Evolutionary conservation across 1,140 invertebrate species (phyloP), one percentile per base, ranked within the genome.

Genomic region (Rhagoletis pomonella): DNA sequence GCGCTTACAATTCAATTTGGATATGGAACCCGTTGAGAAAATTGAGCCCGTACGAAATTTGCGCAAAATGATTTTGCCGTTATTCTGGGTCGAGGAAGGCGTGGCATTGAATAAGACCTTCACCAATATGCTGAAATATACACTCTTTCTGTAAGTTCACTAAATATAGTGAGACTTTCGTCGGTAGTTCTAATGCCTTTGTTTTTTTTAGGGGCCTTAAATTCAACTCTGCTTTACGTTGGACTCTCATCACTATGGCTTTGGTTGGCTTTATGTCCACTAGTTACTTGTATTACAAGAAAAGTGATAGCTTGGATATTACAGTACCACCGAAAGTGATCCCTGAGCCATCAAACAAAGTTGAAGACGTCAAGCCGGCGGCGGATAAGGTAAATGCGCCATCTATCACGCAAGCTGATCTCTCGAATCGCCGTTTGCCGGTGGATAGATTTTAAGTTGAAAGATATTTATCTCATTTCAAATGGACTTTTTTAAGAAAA

Each of bases 31-130:
- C 44, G 93, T 96, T 4, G 93, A 95, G 1, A 96, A 96, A 91
- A 93, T 97, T 7, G 95, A 95, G 42, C 89, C 96, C 0, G 95
- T 96, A 93, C 95, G 95, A 86, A 94, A 95, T 39, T 93, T 97
- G 6, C 95, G 95, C 0, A 90, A 92, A 50, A 94, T 95, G 1
- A 90, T 97, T 0, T 89, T 96, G 12, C 96, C 96, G 1, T 3
- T 97, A 0, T 96, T 97, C 87, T 97, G 96, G 96, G 93, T 97
- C 2, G 96, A 97, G 91, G 96, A 97, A 93, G 96, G 95, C 29
- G 91, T 95, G 0, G 93, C 94, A 0, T 89, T 96, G 7, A 95
- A 95, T 90, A 94, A 94, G 64, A 95, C 95, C 0, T 95, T 94
- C 60, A 93, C 94, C 17, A 94, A 94, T 64, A 94, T 95, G 94